phyloP scores from a whole-genome alignment of 2,888 invertebrate genomes.

The Lottia scabra region DNA sequence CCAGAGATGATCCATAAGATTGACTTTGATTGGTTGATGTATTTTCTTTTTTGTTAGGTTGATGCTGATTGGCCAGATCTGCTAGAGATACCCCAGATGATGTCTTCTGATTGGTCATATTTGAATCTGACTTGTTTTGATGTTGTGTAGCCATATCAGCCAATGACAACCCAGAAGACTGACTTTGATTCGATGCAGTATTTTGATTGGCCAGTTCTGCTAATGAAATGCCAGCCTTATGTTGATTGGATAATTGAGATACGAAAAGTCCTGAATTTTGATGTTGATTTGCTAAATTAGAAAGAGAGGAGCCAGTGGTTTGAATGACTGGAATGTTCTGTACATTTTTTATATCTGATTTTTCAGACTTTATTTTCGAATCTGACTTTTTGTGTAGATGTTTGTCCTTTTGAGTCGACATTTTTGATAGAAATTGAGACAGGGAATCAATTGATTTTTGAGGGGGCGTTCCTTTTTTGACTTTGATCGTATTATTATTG shows the following conservation, averaged over 20 bases:
- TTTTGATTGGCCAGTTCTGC: not conserved
- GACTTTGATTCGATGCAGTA: not conserved
- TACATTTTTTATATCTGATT: not conserved
- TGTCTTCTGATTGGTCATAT: not conserved
- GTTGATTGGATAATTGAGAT: constrained; percentile 5
- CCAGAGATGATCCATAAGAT: not conserved
- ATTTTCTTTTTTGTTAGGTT: not conserved
- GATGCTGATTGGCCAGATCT: constrained; percentile 23
- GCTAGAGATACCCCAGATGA: constrained; percentile 13
- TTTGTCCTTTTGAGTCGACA: not conserved
- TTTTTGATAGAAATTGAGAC: not conserved
- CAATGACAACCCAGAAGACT: constrained; percentile 11
- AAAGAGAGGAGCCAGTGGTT: not conserved
- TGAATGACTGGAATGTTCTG: not conserved
- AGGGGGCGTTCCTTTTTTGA: not conserved
- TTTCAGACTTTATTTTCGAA: not conserved
- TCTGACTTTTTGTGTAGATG: not conserved
- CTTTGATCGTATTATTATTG: too few relatives aligned
- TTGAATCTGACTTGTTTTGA: not conserved
- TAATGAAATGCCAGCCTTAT: not conserved
- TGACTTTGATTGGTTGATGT: not conserved
- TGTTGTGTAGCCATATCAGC: constrained; percentile 18
- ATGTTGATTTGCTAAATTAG: not conserved
- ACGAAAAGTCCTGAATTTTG: not conserved
- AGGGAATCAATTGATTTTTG: not conserved